Evolutionary conservation across 2,888 invertebrate genomes (phyloP), one percentile per base, ranked within the genome.

Genomic region (Drosophila meridionalis): DNA sequence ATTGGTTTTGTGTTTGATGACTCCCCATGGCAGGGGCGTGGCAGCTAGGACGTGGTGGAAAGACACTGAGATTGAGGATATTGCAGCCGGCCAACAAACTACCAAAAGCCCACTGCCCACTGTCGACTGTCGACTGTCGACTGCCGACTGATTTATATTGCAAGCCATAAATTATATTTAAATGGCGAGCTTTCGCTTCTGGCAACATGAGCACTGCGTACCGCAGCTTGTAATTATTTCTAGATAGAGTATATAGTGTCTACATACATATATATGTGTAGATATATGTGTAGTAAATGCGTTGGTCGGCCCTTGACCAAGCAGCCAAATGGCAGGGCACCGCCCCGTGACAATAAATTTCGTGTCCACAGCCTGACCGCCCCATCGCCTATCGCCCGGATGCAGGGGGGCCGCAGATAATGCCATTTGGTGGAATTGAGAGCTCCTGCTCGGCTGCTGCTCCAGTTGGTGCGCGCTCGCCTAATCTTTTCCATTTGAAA

Each of bases 161-260:
- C 70, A 62, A 70, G 67, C 73, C 76, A 82, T 84, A 84, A 84
- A 84, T 84, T 87, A 85, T 86, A 87, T 82, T 87, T 77, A 84
- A 83, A 83, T 84, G 82, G 60, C 75, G 82, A 47, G 61, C 66
- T 74, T 66, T 80, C 59, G 69, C 71, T 55, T 56, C 66, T 38
- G 63, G 74, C 82, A 32, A 60, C 48, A 52, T 30, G 45, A 53
- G 52, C 50, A 34, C 34, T 50, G 32, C 34, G 34, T 52, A 73
- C 28, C 59, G 43, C 62, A 43, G 68, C 40, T 71, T 68, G 82
- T 76, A 83, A 83, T 83, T 87, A 83, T 83, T 84, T 76, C 76
- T 68, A 66, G 66, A 77, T 69, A 72, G 55, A 34, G 42, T 40
- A 57, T 53, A 55, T 58, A 45, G 26, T 47, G 30, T 20, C 43